Percentiles rank a stretch among this genome's conserved stretches.
These are phyloP conservation scores for Drosophila simulans DNA, from an alignment of 1,140 invertebrate species.

Conservation along the genomic window DNA sequence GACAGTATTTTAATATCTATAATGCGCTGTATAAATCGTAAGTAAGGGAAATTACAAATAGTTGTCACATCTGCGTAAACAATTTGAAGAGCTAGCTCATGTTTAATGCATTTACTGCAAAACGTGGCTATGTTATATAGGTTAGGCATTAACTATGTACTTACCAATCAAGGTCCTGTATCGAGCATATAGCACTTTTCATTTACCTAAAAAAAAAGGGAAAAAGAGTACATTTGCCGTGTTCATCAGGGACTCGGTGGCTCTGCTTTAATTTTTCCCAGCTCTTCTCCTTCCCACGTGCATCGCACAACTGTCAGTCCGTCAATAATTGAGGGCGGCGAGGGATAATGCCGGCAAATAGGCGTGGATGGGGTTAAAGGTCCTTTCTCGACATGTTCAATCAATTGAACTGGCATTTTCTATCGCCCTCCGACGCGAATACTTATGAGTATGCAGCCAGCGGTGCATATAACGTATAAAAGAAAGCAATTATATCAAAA, in stretches of 20 bases:
- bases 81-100: neutral
- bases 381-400: slow-evolving; percentile 52
- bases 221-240: neutral
- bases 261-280: neutral
- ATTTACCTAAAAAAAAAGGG: neutral
- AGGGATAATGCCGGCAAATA: neutral
- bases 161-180: no score
- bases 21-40: slow-evolving; percentile 5
- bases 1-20: neutral
- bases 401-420: slow-evolving; percentile 57
- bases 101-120: neutral
- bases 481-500: slow-evolving; percentile 9
- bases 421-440: slow-evolving; percentile 9
- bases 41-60: slow-evolving; percentile 22
- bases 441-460: slow-evolving; percentile 29
- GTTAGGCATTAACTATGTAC: no score
- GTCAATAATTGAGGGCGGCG: slow-evolving; percentile 27
- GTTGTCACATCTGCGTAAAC: neutral
- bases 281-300: slow-evolving; percentile 10
- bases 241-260: slow-evolving; percentile 8
- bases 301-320: slow-evolving; percentile 17
- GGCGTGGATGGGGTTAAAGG: slow-evolving; percentile 19
- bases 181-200: neutral
- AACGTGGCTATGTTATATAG: no score
- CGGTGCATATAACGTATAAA: neutral